Evolutionary conservation across 64 coral and sea anemone species (phyloP), one percentile per base, ranked within the genome.

Genomic region (Exaiptasia diaphana): DNA sequence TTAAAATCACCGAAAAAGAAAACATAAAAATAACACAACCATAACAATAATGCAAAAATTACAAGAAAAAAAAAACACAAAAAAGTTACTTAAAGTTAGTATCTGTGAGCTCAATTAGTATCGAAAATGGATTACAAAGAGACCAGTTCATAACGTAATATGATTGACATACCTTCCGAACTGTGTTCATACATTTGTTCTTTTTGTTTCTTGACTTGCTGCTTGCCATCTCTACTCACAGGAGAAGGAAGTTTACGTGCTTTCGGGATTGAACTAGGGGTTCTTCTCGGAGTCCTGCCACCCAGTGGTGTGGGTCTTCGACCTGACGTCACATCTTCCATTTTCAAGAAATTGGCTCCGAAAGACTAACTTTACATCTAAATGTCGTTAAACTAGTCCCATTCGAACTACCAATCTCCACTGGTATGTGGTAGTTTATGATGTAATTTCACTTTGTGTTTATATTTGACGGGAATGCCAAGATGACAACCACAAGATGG

Each of bases 241-340:
- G 67, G 41, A 49, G 69, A 73, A 28, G 69, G 69, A 45, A 73
- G 69, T 33, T 73, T 73, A 37, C 69, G 69, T 41, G 36, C 44
- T 25, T 49, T 49, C 17, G 15, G 69, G 38, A 25, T 9, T 30
- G 21, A 32, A 48, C 25, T 20, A 65, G 15, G 32, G 2, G 30
- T 30, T 10, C 36, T 28, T 25, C 69, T 41, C 33, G 25, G 4
- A 3, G 69, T 28, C 21, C 36, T 10, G 39, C 45, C 45, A 5
- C 69, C 69, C 27, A 37, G 36, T 26, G 69, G 69, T 73, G 69
- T 24, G 1, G 20, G 69, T 17, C 69, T 25, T 73, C 44, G 38
- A 45, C 69, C 69, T 30, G 69, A 73, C 38, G 69, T 42, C 27
- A 35, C 7, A 25, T 49, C 40, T 45, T 73, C 69, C 69, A 73